Evolutionary conservation across 2,797 vertebrate genomes (phyloP).

Genomic region (Scarus forsteni): DNA sequence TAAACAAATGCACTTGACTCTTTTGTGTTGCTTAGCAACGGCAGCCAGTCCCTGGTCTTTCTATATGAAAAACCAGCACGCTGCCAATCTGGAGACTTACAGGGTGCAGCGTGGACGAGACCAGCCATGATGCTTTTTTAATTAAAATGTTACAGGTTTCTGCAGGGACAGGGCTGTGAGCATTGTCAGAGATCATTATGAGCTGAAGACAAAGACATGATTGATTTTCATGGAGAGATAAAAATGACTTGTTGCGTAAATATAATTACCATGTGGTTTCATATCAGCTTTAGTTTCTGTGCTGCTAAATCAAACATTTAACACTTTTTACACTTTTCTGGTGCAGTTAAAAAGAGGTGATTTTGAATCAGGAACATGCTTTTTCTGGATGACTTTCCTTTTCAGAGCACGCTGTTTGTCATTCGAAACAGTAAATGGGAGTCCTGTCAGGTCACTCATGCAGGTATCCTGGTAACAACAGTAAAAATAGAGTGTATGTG

Average conservation of each 20-base stretch:
- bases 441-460: slow-evolving; percentile 79
- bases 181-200: slow-evolving; percentile 39
- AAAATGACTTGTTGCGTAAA: slow-evolving; percentile 17
- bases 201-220: slow-evolving; percentile 20
- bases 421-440: slow-evolving; percentile 65
- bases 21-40: slow-evolving; percentile 84
- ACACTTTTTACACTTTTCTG: slow-evolving; percentile 12
- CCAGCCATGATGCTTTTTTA: slow-evolving; percentile 62
- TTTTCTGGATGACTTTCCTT: slow-evolving; percentile 25
- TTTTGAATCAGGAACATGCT: not conserved
- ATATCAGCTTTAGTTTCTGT: slow-evolving; percentile 13
- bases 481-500: slow-evolving; percentile 30
- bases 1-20: slow-evolving; percentile 77
- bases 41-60: slow-evolving; percentile 70
- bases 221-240: slow-evolving; percentile 31
- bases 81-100: slow-evolving; percentile 74
- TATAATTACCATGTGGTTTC: slow-evolving; percentile 10
- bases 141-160: slow-evolving; percentile 60
- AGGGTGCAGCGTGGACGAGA: slow-evolving; percentile 66
- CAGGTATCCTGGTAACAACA: slow-evolving; percentile 78
- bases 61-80: slow-evolving; percentile 77
- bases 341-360: slow-evolving; percentile 11
- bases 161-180: slow-evolving; percentile 21
- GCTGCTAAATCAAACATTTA: not conserved
- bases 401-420: slow-evolving; percentile 60